These are phyloP conservation scores for Sarcophaga caerulescens DNA, from an alignment of 2,888 invertebrate genomes.

Conservation along the genomic window DNA sequence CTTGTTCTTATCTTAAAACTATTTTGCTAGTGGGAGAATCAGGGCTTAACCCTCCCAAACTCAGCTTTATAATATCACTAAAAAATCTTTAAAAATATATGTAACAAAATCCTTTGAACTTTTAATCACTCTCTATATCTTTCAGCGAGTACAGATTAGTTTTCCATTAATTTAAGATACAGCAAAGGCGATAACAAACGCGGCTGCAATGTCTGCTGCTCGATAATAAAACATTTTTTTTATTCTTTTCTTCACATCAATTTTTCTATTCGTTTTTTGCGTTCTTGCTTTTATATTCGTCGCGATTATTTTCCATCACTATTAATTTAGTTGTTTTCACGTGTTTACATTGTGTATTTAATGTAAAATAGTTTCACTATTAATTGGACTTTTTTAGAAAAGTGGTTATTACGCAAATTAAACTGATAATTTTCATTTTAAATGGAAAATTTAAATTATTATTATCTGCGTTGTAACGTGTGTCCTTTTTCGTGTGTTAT, in stretches of 20 bases:
- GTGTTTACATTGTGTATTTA: constrained; percentile 33
- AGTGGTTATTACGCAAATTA: constrained; percentile 71
- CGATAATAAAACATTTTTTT: constrained; percentile 77
- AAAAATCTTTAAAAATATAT: constrained; percentile 32
- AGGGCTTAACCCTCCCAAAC: constrained; percentile 60
- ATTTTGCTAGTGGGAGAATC: constrained; percentile 37
- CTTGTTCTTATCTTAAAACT: constrained; percentile 60
- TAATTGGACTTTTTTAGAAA: constrained; percentile 68
- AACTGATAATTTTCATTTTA: constrained; percentile 72
- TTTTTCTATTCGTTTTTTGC: constrained; percentile 65
- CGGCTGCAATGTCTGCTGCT: constrained; percentile 74
- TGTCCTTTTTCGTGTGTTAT: constrained; percentile 57
- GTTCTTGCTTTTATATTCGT: constrained; percentile 58
- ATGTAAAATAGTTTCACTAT: constrained; percentile 22
- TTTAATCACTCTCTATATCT: neutral
- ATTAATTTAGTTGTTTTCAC: constrained; percentile 38
- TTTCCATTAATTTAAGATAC: constrained; percentile 72
- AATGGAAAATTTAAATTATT: constrained; percentile 62
- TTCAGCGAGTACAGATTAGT: constrained; percentile 54
- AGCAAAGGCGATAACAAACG: constrained; percentile 74
- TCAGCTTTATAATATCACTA: constrained; percentile 47
- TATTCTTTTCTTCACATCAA: constrained; percentile 59
- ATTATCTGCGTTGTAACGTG: constrained; percentile 75
- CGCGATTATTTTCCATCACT: constrained; percentile 36
- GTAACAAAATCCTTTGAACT: constrained; percentile 41